These are phyloP conservation scores for Phyto melanocephala DNA, from an alignment of 2,888 invertebrate genomes.

Conservation along the genomic window DNA sequence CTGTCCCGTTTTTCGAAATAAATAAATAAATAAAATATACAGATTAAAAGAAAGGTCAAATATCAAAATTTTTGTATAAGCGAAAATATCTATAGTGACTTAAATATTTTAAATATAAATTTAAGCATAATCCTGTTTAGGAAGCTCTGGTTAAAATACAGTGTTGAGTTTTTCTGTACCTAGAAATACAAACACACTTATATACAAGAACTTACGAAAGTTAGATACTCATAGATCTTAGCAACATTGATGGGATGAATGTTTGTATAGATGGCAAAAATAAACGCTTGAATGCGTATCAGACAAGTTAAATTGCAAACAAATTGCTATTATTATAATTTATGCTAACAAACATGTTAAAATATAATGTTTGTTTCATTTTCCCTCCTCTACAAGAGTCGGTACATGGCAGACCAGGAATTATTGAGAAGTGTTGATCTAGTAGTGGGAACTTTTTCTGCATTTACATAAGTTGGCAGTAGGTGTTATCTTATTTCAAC, in stretches of 20 bases:
- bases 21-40: too few species aligned
- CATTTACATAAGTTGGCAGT: constrained; percentile 51
- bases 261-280: constrained; percentile 9
- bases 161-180: not conserved
- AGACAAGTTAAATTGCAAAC: constrained; percentile 61
- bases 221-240: not conserved
- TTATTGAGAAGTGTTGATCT: constrained; percentile 18
- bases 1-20: too few species aligned
- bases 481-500: constrained; percentile 41
- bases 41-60: too few species aligned
- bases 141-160: not conserved
- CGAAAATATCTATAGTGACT: too few species aligned
- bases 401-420: not conserved
- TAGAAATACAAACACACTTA: not conserved
- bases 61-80: too few species aligned
- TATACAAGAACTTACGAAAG: not conserved
- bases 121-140: too few species aligned
- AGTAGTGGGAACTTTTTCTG: constrained; percentile 43
- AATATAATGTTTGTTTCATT: constrained; percentile 44
- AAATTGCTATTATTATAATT: constrained; percentile 65
- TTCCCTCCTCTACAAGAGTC: not conserved
- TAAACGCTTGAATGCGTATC: constrained; percentile 56
- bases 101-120: too few species aligned
- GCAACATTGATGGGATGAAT: constrained; percentile 4
- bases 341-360: constrained; percentile 62